These are phyloP conservation scores for Mnemiopsis leidyi DNA, from an alignment of 37 sponge, comb jelly and placozoan species.

Conservation along the genomic window DNA sequence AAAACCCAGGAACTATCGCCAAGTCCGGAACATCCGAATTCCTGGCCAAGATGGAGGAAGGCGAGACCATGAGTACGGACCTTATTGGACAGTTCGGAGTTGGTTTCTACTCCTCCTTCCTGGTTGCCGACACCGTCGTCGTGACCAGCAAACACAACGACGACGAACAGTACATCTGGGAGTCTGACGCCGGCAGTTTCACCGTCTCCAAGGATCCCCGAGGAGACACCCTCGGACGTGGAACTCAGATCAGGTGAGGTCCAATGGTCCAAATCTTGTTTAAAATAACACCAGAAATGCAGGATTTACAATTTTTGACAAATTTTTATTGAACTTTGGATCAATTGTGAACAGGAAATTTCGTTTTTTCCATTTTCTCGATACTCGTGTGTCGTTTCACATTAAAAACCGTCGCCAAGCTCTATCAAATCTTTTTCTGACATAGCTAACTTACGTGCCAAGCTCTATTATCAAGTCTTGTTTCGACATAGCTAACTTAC, in stretches of 20 bases:
- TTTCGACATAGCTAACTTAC: neutral
- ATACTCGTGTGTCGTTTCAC: too few relatives aligned
- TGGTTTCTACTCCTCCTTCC: constrained; percentile 98
- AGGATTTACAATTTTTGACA: too few relatives aligned
- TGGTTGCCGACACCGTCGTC: constrained; percentile 95
- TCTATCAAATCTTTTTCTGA: too few relatives aligned
- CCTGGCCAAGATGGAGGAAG: constrained; percentile 81
- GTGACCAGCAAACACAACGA: constrained; percentile 96
- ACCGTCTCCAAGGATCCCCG: constrained; percentile 87
- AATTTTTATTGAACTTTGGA: too few relatives aligned
- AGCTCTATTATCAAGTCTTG: too few relatives aligned
- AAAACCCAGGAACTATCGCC: constrained; percentile 94
- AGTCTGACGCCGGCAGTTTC: constrained; percentile 82
- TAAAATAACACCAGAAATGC: too few relatives aligned
- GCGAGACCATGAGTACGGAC: constrained; percentile 67
- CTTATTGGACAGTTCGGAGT: constrained; percentile 99
- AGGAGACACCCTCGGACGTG: constrained; percentile 87
- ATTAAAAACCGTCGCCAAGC: too few relatives aligned
- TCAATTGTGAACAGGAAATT: too few relatives aligned
- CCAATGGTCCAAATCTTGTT: too few relatives aligned
- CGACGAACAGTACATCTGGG: constrained; percentile 96
- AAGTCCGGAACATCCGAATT: constrained; percentile 98
- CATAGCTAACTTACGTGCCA: too few relatives aligned
- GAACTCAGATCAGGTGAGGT: constrained; percentile 83
- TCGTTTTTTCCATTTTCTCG: too few relatives aligned